A percentile compares a stretch with the other conserved stretches of the same genome.
Conservation (phyloP, 1,140 invertebrate species). For the Drosophila malerkotliana region DNA sequence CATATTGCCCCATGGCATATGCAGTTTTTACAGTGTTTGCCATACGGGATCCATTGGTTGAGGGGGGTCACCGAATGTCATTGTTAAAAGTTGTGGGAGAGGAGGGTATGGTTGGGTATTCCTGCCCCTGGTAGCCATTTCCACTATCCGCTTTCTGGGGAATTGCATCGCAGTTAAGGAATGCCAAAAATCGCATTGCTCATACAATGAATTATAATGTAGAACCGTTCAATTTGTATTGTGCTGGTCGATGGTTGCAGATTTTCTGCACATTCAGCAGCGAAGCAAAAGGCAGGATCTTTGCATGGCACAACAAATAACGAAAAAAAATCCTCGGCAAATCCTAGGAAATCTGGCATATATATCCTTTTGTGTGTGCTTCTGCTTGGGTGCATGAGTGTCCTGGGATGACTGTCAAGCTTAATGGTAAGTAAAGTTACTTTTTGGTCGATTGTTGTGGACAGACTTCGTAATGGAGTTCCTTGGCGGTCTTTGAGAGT, state of each 20-base stretch:
- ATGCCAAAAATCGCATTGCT: slow-evolving; percentile 64
- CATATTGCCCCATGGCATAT: slow-evolving; percentile 36
- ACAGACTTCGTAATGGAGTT: slow-evolving; percentile 1
- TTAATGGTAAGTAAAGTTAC: slow-evolving; percentile 36
- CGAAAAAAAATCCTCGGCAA: not conserved
- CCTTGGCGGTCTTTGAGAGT: not conserved
- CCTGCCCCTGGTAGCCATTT: slow-evolving; percentile 8
- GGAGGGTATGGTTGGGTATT: not conserved
- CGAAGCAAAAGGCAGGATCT: slow-evolving; percentile 7
- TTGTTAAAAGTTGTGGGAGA: slow-evolving; percentile 57
- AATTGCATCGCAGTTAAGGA: slow-evolving; percentile 34
- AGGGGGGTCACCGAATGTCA: slow-evolving; percentile 45
- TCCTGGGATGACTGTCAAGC: slow-evolving; percentile 9
- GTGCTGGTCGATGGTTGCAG: slow-evolving; percentile 17
- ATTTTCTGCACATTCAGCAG: not conserved
- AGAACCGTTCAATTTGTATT: slow-evolving; percentile 67
- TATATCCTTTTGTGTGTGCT: slow-evolving; percentile 1
- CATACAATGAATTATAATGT: slow-evolving; percentile 73
- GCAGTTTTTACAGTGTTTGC: slow-evolving; percentile 43
- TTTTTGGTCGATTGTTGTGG: slow-evolving; percentile 8
- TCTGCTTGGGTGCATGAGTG: not conserved
- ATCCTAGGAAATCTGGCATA: slow-evolving; percentile 12
- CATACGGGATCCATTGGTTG: not conserved
- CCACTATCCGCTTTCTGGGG: slow-evolving; percentile 8
- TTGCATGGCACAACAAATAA: slow-evolving; percentile 21